phyloP scores from a whole-genome alignment of 2,113 vertebrate species.

The Cyanocitta stelleri region DNA sequence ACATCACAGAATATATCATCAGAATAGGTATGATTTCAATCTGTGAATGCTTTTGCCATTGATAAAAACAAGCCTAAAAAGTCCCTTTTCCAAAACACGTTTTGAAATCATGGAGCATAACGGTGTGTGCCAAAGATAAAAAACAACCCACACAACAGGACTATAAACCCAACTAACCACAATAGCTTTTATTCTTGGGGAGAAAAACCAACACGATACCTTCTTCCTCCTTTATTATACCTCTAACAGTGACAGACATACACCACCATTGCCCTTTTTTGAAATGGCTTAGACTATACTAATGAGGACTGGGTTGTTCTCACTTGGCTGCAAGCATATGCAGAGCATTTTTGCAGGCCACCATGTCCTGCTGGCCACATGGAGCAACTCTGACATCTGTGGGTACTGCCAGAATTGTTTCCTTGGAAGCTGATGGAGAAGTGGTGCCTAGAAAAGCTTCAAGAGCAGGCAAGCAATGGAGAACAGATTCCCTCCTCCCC shows the following conservation, averaged over 20 bases:
- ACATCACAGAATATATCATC: not conserved
- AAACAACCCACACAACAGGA: not conserved
- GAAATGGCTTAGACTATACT: not conserved
- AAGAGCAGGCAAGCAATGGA: not conserved
- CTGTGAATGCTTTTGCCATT: not conserved
- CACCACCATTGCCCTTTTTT: not conserved
- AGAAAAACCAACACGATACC: not conserved
- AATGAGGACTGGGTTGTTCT: not conserved
- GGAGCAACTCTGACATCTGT: accelerated
- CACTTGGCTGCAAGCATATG: not conserved
- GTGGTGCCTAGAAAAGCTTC: not conserved
- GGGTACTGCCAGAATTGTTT: not conserved
- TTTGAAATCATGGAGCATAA: not conserved
- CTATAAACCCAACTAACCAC: not conserved
- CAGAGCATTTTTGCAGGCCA: not conserved
- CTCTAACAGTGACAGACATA: not conserved
- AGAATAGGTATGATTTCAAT: not conserved
- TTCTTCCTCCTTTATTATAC: not conserved
- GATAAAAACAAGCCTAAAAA: not conserved
- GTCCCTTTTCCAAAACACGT: not conserved
- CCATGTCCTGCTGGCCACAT: not conserved
- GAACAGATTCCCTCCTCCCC: not conserved
- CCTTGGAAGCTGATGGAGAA: not conserved
- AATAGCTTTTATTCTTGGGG: not conserved
- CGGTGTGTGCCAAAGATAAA: not conserved